Conservation (phyloP, 2,888 invertebrate species). For the Drosophila atroscutellata region DNA sequence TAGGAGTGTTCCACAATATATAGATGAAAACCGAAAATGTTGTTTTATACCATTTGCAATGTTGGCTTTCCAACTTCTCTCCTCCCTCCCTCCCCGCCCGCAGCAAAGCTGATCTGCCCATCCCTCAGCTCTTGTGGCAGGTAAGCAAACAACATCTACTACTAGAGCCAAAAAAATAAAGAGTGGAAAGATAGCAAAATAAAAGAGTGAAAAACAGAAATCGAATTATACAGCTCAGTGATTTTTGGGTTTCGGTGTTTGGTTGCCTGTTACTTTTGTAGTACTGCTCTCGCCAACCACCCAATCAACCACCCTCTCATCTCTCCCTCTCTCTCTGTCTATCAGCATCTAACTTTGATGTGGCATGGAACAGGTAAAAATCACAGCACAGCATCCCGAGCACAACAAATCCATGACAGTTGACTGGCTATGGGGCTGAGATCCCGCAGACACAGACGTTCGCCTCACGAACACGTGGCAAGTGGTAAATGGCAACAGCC, state of each 20-base stretch:
- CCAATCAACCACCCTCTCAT: slow-evolving; percentile 2
- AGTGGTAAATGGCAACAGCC: slow-evolving; percentile 47
- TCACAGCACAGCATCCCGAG: slow-evolving; percentile 56
- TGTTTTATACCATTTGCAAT: slow-evolving; percentile 59
- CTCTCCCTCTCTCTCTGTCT: not conserved
- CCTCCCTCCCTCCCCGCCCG: not conserved
- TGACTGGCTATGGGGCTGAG: slow-evolving; percentile 62
- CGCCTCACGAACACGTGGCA: slow-evolving; percentile 57
- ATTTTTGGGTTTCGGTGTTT: slow-evolving; percentile 82
- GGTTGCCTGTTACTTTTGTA: slow-evolving; percentile 67
- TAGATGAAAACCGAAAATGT: slow-evolving; percentile 65
- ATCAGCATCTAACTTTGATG: slow-evolving; percentile 52
- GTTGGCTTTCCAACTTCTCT: slow-evolving; percentile 1
- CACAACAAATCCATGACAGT: slow-evolving; percentile 76
- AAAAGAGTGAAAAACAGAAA: slow-evolving; percentile 82
- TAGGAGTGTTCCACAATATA: slow-evolving; percentile 44
- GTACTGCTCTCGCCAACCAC: slow-evolving; percentile 22
- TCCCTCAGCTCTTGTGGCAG: slow-evolving; percentile 38
- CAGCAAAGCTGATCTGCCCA: not conserved
- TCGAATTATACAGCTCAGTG: slow-evolving; percentile 83
- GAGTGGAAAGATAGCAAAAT: slow-evolving; percentile 4
- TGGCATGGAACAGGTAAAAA: slow-evolving; percentile 75
- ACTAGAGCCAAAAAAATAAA: slow-evolving; percentile 22
- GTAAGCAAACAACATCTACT: slow-evolving; percentile 64
- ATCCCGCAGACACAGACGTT: slow-evolving; percentile 40